These are phyloP conservation scores for Hetaerina americana DNA, from an alignment of 1,140 invertebrate genomes.

Conservation along the genomic window DNA sequence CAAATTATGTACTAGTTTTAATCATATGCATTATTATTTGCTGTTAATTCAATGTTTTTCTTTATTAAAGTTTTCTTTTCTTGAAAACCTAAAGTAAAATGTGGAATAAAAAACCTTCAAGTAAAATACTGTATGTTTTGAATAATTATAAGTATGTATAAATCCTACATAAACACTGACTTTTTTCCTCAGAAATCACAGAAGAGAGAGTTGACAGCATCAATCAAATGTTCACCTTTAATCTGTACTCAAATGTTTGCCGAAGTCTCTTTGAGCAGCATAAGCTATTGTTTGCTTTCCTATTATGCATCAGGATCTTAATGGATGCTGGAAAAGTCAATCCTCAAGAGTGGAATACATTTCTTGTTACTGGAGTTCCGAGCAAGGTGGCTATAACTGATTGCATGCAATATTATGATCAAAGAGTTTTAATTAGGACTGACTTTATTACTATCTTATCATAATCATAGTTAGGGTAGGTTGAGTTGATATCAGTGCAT, in stretches of 20 bases:
- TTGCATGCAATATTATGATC: background rate
- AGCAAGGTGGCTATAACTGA: conserved; percentile 13
- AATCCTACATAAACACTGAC: too few relatives aligned
- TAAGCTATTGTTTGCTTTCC: conserved; percentile 54
- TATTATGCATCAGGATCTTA: conserved; percentile 34
- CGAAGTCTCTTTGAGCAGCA: conserved; percentile 60
- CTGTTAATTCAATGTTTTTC: too few relatives aligned
- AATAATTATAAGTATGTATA: too few relatives aligned
- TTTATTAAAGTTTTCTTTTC: too few relatives aligned
- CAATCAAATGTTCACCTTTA: conserved; percentile 51
- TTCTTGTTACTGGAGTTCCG: conserved; percentile 36
- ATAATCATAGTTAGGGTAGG: too few relatives aligned
- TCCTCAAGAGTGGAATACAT: conserved; percentile 44
- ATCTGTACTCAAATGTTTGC: conserved; percentile 53
- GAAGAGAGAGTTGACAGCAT: conserved; percentile 44
- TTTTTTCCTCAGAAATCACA: too few relatives aligned
- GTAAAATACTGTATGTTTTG: too few relatives aligned
- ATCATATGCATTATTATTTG: too few relatives aligned
- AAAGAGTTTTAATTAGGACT: background rate
- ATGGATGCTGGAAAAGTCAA: conserved; percentile 33
- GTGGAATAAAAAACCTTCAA: too few relatives aligned
- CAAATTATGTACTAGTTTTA: too few relatives aligned
- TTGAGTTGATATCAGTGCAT: too few relatives aligned
- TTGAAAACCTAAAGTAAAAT: too few relatives aligned
- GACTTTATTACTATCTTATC: background rate